Percentiles rank a stretch among this genome's conserved stretches.
phyloP scores from a whole-genome alignment of 2,113 vertebrate genomes.

The Diadophis punctatus region DNA sequence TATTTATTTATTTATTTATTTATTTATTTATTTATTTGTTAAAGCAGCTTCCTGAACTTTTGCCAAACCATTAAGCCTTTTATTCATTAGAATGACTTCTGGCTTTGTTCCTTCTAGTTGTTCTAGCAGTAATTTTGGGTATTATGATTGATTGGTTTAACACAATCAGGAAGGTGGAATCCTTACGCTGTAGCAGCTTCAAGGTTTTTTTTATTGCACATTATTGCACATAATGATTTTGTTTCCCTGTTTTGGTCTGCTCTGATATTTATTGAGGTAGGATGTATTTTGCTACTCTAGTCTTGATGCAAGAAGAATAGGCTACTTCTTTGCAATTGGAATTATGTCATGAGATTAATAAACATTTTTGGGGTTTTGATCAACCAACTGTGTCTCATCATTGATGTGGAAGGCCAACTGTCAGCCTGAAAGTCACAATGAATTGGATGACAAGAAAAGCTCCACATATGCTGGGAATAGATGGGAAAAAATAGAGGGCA shows the following conservation, averaged over 20 bases:
- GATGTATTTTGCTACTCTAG: neutral
- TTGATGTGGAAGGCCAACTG: neutral
- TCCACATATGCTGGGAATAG: neutral
- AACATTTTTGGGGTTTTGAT: neutral
- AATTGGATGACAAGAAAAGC: neutral
- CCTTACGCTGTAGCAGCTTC: neutral
- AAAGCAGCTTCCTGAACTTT: conserved; percentile 33
- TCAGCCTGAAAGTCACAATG: neutral
- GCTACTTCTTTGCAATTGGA: neutral
- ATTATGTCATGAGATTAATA: neutral
- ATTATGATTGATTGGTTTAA: neutral
- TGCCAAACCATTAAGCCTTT: neutral
- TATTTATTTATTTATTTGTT: conserved; percentile 34
- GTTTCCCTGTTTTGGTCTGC: neutral
- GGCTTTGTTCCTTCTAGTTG: neutral
- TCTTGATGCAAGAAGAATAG: neutral
- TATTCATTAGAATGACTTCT: conserved; percentile 15
- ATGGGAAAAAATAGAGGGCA: neutral
- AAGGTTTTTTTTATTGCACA: neutral
- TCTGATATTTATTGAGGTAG: neutral
- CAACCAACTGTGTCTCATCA: neutral
- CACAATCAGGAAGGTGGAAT: neutral
- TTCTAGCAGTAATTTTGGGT: conserved; percentile 15
- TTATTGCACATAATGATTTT: neutral
- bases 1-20: conserved; percentile 40